Base-by-base conservation (phyloP, 2,797 vertebrate genomes). In the Danio jaintianensis region DNA sequence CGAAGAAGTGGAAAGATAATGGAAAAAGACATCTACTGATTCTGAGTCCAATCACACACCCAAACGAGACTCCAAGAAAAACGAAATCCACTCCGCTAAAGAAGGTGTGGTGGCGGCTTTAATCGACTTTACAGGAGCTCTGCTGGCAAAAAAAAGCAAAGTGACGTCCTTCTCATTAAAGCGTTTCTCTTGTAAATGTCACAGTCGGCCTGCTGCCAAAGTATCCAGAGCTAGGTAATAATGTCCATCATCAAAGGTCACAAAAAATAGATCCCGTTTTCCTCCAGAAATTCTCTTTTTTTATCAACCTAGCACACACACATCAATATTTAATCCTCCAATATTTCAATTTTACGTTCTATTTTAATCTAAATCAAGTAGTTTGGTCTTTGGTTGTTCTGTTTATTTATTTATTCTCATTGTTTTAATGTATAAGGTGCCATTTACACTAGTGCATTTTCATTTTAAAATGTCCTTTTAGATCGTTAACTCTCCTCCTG, bases 161-260 rank as follows among this genome's bases (percentile, higher is more conserved):
- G 70, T 82, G 52, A 85, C 75, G 59, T 45, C 9, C n/a, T 12
- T 59, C 29, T 81, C 47, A 72, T 52, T 75, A 69, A 66, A 71
- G n/a, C 55, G 50, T 64, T 79, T 79, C 70, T 66, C 62, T 69
- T 80, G 78, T 63, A 77, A 78, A 70, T 59, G 58, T 80, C 78
- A 53, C 80, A 61, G 84, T 81, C 78, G 55, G 40, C 75, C 40
- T 36, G 58, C 58, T 5, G 52, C 76, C 61, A 71, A 56, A 80
- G 73, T 80, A 86, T 52, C 87, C 81, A 81, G 73, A 42, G 61
- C 69, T 38, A 4, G 16, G 78, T 87, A 88, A 89, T 90, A 73
- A 73, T 73, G 69, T 73, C 61, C 69, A 48, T 80, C 43, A 74
- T 61, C 22, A 73, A 73, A 73, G 83, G 87, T 90, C 83, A 82